These are phyloP conservation scores for Prochilodus magdalenae DNA, from an alignment of 2,113 vertebrate genomes.

Conservation along the genomic window DNA sequence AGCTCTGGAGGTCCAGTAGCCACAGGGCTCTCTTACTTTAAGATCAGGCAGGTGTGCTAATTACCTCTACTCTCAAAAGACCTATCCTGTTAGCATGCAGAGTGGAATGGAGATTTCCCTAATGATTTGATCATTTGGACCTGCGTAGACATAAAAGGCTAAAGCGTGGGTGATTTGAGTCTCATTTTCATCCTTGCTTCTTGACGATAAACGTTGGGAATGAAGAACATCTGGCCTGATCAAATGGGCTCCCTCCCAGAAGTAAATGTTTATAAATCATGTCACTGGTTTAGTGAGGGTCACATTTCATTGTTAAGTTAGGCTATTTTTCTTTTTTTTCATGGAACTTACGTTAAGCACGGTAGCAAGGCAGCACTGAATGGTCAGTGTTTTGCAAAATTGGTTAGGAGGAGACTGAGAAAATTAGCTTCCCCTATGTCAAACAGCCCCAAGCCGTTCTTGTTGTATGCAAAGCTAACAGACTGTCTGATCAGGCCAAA, in stretches of 20 bases:
- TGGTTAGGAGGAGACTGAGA: neutral
- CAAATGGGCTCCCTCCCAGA: slow-evolving; percentile 67
- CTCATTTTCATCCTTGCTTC: slow-evolving; percentile 68
- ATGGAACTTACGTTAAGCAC: slow-evolving; percentile 27
- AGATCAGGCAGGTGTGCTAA: slow-evolving; percentile 68
- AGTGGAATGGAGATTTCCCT: slow-evolving; percentile 66
- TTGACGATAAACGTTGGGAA: slow-evolving; percentile 68
- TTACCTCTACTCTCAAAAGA: slow-evolving; percentile 56
- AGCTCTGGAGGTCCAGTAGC: slow-evolving; percentile 42
- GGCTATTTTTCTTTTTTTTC: slow-evolving; percentile 24
- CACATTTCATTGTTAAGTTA: slow-evolving; percentile 57
- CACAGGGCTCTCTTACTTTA: slow-evolving; percentile 37
- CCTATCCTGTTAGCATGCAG: slow-evolving; percentile 49
- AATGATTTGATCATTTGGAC: slow-evolving; percentile 69
- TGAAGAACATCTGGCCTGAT: slow-evolving; percentile 77
- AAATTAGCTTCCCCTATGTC: neutral
- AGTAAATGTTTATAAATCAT: slow-evolving; percentile 75
- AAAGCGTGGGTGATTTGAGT: slow-evolving; percentile 63
- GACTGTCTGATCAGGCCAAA: neutral
- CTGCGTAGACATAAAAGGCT: slow-evolving; percentile 63
- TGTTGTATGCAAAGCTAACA: neutral
- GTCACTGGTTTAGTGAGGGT: slow-evolving; percentile 65
- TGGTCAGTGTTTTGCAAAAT: neutral
- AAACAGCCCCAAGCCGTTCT: neutral
- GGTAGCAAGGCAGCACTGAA: neutral